Evolutionary conservation across 1,140 invertebrate genomes (phyloP).

Genomic region (Ips nitidus): DNA sequence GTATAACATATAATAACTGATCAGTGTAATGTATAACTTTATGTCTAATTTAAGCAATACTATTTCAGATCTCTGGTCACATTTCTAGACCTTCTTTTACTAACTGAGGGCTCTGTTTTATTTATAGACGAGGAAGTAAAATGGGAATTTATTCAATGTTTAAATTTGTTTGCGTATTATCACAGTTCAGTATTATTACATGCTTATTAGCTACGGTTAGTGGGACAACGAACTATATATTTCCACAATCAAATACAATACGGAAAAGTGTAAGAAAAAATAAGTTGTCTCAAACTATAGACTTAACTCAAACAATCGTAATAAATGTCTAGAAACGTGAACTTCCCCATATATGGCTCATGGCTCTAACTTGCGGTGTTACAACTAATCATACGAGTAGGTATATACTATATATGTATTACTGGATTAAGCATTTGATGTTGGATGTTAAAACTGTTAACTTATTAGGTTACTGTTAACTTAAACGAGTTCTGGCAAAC

Average conservation of each 20-base stretch:
- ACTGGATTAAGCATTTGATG: no score
- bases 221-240: no score
- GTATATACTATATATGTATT: neutral
- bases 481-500: neutral
- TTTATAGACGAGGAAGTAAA: neutral
- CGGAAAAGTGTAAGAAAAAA: no score
- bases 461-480: neutral
- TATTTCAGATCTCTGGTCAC: constrained; percentile 20
- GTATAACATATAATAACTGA: constrained; percentile 21
- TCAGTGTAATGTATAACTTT: constrained; percentile 31
- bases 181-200: no score
- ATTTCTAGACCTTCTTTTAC: constrained; percentile 18
- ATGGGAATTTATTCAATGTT: neutral
- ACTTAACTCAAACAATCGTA: no score
- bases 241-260: no score
- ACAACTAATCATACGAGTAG: neutral
- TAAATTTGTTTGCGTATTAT: no score
- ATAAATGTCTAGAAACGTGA: constrained; percentile 16
- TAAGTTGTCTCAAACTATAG: no score
- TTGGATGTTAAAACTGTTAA: no score
- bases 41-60: constrained; percentile 35
- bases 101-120: neutral
- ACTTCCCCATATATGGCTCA: neutral
- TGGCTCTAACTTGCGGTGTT: neutral
- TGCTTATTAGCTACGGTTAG: no score